Percentiles rank a stretch among this genome's conserved stretches.
Conservation (phyloP, 2,113 vertebrate genomes). For the Dasyprocta punctata region DNA sequence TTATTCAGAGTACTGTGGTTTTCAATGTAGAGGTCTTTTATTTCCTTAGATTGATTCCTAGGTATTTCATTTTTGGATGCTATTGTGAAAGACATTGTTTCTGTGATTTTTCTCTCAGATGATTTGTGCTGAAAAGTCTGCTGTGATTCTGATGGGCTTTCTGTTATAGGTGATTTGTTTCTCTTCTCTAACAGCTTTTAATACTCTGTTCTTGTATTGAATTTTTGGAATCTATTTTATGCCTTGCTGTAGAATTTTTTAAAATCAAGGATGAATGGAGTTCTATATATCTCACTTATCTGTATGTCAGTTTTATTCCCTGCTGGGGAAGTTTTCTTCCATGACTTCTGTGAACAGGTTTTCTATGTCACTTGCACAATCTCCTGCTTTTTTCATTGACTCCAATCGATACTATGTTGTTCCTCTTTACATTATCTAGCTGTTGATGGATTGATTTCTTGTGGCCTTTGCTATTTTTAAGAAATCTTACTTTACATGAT, state of each 20-base stretch:
- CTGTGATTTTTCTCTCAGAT: not conserved
- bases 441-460: not conserved
- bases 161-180: not conserved
- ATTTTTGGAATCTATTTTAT: not conserved
- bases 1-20: not conserved
- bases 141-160: not conserved
- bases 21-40: not conserved
- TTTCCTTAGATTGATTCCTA: not conserved
- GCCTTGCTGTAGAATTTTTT: not conserved
- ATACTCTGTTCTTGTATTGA: not conserved
- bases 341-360: not conserved
- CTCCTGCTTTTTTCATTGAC: not conserved
- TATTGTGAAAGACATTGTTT: not conserved
- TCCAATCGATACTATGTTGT: not conserved
- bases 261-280: not conserved
- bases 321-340: not conserved
- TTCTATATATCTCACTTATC: not conserved
- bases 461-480: not conserved
- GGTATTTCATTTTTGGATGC: not conserved
- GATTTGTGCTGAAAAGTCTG: not conserved
- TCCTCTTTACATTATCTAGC: not conserved
- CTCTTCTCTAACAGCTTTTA: not conserved
- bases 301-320: not conserved
- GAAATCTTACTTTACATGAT: not conserved
- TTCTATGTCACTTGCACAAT: not conserved